Conservation (phyloP, 2,113 vertebrate species). For the Sturnira hondurensis region DNA sequence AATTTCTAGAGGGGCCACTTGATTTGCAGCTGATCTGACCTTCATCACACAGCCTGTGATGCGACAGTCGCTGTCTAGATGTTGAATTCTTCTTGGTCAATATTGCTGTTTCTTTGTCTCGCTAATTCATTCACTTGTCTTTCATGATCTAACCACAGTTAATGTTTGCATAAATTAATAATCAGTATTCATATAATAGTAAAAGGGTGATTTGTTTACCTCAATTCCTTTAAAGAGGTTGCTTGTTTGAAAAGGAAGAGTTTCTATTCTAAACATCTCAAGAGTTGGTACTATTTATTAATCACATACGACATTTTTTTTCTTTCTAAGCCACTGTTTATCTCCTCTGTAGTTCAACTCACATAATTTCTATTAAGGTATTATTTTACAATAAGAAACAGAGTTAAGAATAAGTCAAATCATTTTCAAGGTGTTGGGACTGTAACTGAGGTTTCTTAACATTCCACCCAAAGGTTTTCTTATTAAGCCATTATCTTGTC, state of each 20-base stretch:
- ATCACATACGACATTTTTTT: neutral
- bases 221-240: neutral
- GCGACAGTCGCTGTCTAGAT: neutral
- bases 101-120: neutral
- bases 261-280: neutral
- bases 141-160: neutral
- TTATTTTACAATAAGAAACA: constrained; percentile 19
- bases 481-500: constrained; percentile 24
- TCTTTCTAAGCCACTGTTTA: neutral
- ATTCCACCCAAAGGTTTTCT: neutral
- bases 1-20: neutral
- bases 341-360: neutral
- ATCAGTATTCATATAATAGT: neutral
- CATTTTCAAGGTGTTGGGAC: neutral
- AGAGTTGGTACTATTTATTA: neutral
- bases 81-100: neutral
- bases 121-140: neutral
- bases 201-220: neutral
- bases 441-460: neutral
- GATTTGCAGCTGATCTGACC: neutral
- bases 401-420: constrained; percentile 7
- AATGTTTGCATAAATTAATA: constrained; percentile 10
- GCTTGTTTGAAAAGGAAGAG: neutral
- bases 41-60: neutral
- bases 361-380: constrained; percentile 17